A percentile compares a stretch with the other conserved stretches of the same genome.
Conservation (phyloP, 2,797 vertebrate species). For the Valencia hispanica region DNA sequence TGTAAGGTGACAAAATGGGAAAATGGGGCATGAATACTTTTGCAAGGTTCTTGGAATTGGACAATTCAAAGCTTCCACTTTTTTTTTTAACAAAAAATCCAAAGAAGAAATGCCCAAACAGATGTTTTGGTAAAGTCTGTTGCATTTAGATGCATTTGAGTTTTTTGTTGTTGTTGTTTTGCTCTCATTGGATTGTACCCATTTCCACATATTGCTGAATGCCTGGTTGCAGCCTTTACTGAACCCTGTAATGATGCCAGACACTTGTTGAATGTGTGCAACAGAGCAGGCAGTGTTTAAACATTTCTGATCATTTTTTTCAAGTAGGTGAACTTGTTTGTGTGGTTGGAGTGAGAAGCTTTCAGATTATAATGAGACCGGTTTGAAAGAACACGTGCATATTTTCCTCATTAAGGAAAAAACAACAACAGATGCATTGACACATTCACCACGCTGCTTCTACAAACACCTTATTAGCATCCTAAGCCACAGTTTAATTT, state of each 20-base stretch:
- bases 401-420: background rate
- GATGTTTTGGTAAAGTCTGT: background rate
- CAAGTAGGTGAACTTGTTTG: background rate
- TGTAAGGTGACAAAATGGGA: background rate
- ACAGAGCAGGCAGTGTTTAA: background rate
- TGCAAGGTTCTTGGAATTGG: background rate
- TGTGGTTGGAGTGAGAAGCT: background rate
- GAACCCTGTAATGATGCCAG: background rate
- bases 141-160: background rate
- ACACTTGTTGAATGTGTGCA: background rate
- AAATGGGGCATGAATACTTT: background rate
- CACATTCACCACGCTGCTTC: background rate
- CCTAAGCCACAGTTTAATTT: too few species aligned
- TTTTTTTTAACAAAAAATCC: background rate
- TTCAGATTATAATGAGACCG: background rate
- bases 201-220: background rate
- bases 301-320: background rate
- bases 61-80: background rate
- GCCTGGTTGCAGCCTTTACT: background rate
- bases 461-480: too few species aligned
- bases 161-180: background rate
- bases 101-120: background rate
- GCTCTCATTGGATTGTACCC: background rate
- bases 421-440: background rate
- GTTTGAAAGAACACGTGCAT: background rate